Conservation (phyloP, 2,888 invertebrate genomes). For the Drosophila gaucha region DNA sequence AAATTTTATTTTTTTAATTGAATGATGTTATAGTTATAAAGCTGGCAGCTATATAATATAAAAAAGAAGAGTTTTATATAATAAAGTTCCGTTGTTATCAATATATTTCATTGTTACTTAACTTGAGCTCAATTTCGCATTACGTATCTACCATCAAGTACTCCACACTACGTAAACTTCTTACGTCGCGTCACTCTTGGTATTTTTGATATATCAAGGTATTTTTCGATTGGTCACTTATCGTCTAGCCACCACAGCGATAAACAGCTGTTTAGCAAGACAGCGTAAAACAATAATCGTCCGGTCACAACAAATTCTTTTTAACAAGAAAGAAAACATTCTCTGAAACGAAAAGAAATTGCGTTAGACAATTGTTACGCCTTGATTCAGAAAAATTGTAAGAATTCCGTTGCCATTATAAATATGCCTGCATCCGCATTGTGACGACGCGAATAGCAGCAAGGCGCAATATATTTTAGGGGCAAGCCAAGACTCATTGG, state of each 20-base stretch:
- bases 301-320: slow-evolving; percentile 52
- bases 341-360: slow-evolving; percentile 13
- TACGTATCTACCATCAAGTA: neutral
- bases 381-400: neutral
- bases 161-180: neutral
- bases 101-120: neutral
- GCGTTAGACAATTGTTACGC: neutral
- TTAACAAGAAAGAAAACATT: slow-evolving; percentile 34
- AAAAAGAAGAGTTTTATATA: no score
- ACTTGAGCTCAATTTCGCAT: no score
- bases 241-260: slow-evolving; percentile 29
- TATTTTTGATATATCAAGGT: neutral
- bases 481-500: slow-evolving; percentile 3
- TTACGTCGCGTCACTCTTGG: neutral
- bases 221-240: slow-evolving; percentile 16
- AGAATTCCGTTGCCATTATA: slow-evolving; percentile 6
- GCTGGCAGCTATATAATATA: no score
- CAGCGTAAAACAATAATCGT: slow-evolving; percentile 42
- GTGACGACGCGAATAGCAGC: slow-evolving; percentile 30
- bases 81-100: no score
- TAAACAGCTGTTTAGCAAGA: slow-evolving; percentile 41
- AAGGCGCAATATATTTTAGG: slow-evolving; percentile 5
- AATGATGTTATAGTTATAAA: no score
- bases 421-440: slow-evolving; percentile 29
- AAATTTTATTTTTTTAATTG: no score